Evolutionary conservation across 2,888 invertebrate genomes (phyloP).

Genomic region (Chymomyza procnemis): DNA sequence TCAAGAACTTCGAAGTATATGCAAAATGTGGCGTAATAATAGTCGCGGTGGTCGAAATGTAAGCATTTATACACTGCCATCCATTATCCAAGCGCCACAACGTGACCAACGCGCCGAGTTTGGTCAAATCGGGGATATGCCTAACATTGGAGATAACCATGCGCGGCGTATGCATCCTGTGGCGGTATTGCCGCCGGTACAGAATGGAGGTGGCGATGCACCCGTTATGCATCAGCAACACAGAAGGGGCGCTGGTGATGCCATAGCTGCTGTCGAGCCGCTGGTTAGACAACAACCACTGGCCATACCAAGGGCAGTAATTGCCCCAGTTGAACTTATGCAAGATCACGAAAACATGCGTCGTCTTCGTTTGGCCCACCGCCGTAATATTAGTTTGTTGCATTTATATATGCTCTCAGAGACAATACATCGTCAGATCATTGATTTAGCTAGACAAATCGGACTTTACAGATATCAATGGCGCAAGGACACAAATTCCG

Average conservation of each 20-base stretch:
- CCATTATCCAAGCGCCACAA: background rate
- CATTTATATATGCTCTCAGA: slow-evolving; percentile 32
- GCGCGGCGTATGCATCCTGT: background rate
- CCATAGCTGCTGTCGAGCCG: background rate
- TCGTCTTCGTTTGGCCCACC: slow-evolving; percentile 12
- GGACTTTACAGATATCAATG: slow-evolving; percentile 21
- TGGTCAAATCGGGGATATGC: slow-evolving; percentile 14
- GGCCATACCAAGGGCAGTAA: background rate
- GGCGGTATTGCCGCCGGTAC: background rate
- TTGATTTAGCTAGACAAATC: slow-evolving; percentile 14
- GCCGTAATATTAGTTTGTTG: slow-evolving; percentile 35
- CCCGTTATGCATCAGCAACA: background rate
- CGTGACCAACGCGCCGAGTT: slow-evolving; percentile 1
- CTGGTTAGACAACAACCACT: background rate
- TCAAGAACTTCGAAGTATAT: background rate
- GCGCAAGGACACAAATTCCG: no score
- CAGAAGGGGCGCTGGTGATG: slow-evolving; percentile 6
- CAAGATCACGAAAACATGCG: background rate
- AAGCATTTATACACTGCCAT: background rate
- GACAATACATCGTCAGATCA: slow-evolving; percentile 35
- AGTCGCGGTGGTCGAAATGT: background rate
- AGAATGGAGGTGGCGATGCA: background rate
- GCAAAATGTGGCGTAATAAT: background rate
- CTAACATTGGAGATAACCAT: background rate
- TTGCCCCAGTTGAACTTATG: no score